Evolutionary conservation across 2,888 invertebrate species (phyloP).

Genomic region (Exephanes ischioxanthus): DNA sequence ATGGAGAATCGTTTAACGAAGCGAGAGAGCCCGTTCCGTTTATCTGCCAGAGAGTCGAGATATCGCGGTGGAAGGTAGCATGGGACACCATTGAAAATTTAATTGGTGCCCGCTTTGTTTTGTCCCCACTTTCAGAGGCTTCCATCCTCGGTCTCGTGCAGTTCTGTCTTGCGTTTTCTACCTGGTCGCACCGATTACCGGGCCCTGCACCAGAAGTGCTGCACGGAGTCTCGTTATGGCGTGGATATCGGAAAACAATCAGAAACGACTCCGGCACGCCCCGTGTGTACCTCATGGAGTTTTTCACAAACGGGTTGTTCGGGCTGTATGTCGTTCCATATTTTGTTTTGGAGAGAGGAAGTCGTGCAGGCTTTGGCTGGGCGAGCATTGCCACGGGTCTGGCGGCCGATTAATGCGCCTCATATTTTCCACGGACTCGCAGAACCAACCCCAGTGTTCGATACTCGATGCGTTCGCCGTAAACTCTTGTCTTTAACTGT

Average conservation of each 20-base stretch:
- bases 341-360: background rate
- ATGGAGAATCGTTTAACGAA: slow-evolving; percentile 33
- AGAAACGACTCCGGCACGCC: slow-evolving; percentile 53
- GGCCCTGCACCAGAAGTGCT: slow-evolving; percentile 12
- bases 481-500: background rate
- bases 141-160: slow-evolving; percentile 13
- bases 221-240: slow-evolving; percentile 49
- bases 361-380: background rate
- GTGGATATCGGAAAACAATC: slow-evolving; percentile 63
- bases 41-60: background rate
- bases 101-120: slow-evolving; percentile 47
- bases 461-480: background rate
- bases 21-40: background rate
- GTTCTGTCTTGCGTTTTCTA: background rate
- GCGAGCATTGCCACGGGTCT: slow-evolving; percentile 9
- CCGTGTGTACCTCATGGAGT: slow-evolving; percentile 20
- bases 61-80: slow-evolving; percentile 9
- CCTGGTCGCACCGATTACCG: background rate
- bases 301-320: slow-evolving; percentile 28
- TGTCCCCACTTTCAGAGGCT: slow-evolving; percentile 15
- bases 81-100: slow-evolving; percentile 45
- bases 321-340: slow-evolving; percentile 4
- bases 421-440: slow-evolving; percentile 21
- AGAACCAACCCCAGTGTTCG: background rate
- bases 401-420: slow-evolving; percentile 37